phyloP scores from a whole-genome alignment of 2,797 vertebrate species.

The Lophotriccus pileatus region DNA sequence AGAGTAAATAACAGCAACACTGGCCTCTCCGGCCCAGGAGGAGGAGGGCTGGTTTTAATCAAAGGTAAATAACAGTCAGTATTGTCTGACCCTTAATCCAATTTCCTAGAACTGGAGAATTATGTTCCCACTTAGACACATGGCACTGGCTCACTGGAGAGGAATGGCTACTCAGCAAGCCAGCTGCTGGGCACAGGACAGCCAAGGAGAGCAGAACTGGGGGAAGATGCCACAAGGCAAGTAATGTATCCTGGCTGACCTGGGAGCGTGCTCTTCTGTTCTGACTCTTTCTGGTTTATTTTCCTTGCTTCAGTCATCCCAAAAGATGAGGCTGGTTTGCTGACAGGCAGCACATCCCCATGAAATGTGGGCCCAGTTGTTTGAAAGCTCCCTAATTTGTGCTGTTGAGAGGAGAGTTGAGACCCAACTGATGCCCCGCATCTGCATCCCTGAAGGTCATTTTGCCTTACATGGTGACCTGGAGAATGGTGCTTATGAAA shows the following conservation, averaged over 20 bases:
- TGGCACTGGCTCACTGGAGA: not conserved
- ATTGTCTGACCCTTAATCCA: slow-evolving; percentile 66
- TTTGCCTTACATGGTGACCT: not conserved
- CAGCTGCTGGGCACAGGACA: not conserved
- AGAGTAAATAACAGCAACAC: slow-evolving; percentile 62
- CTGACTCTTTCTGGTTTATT: not conserved
- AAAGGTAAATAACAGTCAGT: slow-evolving; percentile 65
- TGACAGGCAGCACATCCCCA: not conserved
- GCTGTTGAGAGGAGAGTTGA: not conserved
- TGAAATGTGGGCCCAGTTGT: not conserved
- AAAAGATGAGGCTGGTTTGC: not conserved
- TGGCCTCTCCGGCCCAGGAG: not conserved
- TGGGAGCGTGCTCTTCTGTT: not conserved
- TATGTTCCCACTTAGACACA: not conserved
- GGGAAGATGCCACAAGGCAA: not conserved
- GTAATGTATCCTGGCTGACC: not conserved
- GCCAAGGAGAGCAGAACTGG: not conserved
- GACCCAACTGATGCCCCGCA: not conserved
- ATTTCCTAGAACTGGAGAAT: slow-evolving; percentile 53
- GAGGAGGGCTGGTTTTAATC: slow-evolving; percentile 63
- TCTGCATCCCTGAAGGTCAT: not conserved
- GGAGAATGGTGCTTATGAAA: not conserved
- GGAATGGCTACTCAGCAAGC: not conserved
- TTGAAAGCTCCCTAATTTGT: not conserved
- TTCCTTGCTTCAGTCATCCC: not conserved